phyloP scores from a whole-genome alignment of 2,113 vertebrate species.

The Brachionichthys hirsutus region DNA sequence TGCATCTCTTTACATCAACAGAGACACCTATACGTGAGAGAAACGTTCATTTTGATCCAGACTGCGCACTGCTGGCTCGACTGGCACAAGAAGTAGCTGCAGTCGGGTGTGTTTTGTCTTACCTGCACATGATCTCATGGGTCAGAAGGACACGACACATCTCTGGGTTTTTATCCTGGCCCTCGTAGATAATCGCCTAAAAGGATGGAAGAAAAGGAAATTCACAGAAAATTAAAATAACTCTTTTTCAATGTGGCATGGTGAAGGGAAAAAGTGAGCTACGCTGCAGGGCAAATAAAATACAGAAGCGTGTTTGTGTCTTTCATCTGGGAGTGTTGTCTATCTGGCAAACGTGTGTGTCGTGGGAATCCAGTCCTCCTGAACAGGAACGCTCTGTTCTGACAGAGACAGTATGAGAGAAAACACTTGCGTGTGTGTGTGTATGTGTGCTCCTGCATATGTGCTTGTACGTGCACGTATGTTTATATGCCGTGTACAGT shows the following conservation, averaged over 20 bases:
- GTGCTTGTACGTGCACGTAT: conserved; percentile 61
- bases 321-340: conserved; percentile 65
- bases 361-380: conserved; percentile 65
- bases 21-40: conserved; percentile 27
- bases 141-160: conserved; percentile 97
- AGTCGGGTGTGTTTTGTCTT: conserved; percentile 63
- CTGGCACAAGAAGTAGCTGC: conserved; percentile 2
- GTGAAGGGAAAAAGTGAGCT: conserved; percentile 19
- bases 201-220: conserved; percentile 38
- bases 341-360: conserved; percentile 64
- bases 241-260: conserved; percentile 2
- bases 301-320: conserved; percentile 38
- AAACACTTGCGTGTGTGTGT: conserved; percentile 39
- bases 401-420: conserved; percentile 64
- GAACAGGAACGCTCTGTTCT: conserved; percentile 71
- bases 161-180: conserved; percentile 98
- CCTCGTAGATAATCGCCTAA: conserved; percentile 94
- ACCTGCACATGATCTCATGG: conserved; percentile 99
- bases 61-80: neutral
- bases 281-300: conserved; percentile 25
- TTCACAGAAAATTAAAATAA: conserved; percentile 11
- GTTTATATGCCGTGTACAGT: conserved; percentile 69
- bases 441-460: conserved; percentile 38
- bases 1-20: conserved; percentile 41
- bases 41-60: conserved; percentile 25